Conservation (phyloP, 1,140 invertebrate species). For the Caerostris darwini region DNA sequence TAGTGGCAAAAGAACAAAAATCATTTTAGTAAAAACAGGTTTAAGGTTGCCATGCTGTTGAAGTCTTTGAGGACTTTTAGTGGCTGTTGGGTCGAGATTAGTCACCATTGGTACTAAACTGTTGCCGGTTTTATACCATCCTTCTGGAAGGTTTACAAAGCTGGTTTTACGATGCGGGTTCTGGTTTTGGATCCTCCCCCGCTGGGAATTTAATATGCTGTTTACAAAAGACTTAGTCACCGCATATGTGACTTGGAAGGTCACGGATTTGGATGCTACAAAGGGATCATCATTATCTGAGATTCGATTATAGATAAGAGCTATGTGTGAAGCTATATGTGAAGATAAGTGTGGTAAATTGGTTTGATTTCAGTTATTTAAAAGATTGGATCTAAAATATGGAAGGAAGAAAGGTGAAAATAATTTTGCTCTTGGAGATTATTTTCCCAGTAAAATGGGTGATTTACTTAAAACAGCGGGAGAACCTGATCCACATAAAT, state of each 20-base stretch:
- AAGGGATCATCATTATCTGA: background rate
- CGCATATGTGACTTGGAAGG: constrained; percentile 37
- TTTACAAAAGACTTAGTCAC: constrained; percentile 8
- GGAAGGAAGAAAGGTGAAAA: background rate
- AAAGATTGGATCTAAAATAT: background rate
- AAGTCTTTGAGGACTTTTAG: background rate
- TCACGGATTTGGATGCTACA: background rate
- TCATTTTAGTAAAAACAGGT: constrained; percentile 1
- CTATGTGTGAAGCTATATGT: background rate
- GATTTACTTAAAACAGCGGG: background rate
- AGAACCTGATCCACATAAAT: no score
- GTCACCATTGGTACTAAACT: constrained; percentile 12
- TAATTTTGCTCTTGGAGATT: background rate
- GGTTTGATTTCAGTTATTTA: background rate
- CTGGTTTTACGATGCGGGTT: constrained; percentile 25
- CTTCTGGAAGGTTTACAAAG: background rate
- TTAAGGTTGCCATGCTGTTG: constrained; percentile 13
- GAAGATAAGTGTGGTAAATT: background rate
- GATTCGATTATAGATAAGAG: constrained; percentile 8
- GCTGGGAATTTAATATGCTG: constrained; percentile 41
- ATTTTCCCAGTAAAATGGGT: background rate
- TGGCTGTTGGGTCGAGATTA: constrained; percentile 6
- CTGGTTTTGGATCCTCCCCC: constrained; percentile 30
- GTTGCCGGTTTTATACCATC: constrained; percentile 2
- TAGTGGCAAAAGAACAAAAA: constrained; percentile 17